phyloP scores from a whole-genome alignment of 2,888 invertebrate species.

The Lasioglossum lativentre region DNA sequence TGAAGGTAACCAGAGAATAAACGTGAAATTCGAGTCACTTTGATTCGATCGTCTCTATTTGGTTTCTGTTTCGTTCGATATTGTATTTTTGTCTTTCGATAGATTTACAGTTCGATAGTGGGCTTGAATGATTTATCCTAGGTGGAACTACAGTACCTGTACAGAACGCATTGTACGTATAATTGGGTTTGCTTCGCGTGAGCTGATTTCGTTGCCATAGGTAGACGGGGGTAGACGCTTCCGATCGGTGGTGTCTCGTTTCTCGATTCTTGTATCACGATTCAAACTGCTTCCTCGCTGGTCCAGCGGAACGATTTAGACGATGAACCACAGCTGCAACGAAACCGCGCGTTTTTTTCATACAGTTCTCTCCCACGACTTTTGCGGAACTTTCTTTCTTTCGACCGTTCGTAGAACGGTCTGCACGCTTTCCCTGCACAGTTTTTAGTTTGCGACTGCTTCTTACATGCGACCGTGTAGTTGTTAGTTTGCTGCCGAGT shows the following conservation, averaged over 20 bases:
- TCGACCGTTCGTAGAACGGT: neutral
- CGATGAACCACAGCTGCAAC: conserved; percentile 80
- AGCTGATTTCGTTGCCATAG: neutral
- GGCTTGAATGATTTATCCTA: neutral
- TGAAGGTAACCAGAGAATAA: neutral
- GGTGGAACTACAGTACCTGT: neutral
- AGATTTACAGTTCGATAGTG: neutral
- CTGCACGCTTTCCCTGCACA: neutral
- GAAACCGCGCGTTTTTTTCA: neutral
- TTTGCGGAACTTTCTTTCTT: neutral
- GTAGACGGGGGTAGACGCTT: neutral
- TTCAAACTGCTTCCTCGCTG: neutral
- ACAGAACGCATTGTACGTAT: neutral
- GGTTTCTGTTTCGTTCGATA: neutral
- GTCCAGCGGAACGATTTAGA: conserved; percentile 64
- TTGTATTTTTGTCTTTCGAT: neutral
- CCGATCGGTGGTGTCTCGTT: neutral
- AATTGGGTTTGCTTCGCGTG: neutral
- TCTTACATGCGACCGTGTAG: neutral
- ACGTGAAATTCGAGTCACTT: neutral
- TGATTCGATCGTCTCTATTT: neutral
- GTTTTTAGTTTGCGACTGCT: neutral
- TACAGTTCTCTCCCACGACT: neutral
- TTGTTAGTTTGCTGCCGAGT: neutral
- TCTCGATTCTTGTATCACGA: neutral